These are phyloP conservation scores for Plagodis dolabraria DNA, from an alignment of 2,888 invertebrate genomes.

Conservation along the genomic window DNA sequence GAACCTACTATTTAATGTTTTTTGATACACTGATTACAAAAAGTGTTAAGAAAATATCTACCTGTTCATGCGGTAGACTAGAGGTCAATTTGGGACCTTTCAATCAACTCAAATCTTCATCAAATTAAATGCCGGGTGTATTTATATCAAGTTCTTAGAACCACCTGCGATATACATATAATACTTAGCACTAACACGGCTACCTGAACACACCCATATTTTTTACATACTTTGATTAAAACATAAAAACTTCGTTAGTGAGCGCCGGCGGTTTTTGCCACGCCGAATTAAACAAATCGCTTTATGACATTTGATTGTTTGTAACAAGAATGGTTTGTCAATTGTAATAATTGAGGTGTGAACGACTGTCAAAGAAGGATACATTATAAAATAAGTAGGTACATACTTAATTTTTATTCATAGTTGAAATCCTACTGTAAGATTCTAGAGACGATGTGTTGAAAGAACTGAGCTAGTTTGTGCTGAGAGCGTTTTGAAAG, in stretches of 20 bases:
- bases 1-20: too few relatives aligned
- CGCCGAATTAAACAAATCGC: conserved; percentile 55
- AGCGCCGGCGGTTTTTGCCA: conserved; percentile 23
- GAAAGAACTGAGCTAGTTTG: too few relatives aligned
- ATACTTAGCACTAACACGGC: conserved; percentile 25
- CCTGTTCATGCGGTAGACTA: conserved; percentile 16
- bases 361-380: conserved; percentile 6
- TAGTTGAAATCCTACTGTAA: too few relatives aligned
- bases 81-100: conserved; percentile 50
- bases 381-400: too few relatives aligned
- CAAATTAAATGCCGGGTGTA: conserved; percentile 50
- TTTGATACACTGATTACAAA: too few relatives aligned
- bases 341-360: conserved; percentile 44
- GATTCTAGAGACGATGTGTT: too few relatives aligned
- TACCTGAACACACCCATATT: conserved; percentile 32
- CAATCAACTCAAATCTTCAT: conserved; percentile 52
- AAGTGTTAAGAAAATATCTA: too few relatives aligned
- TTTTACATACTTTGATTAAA: conserved; percentile 17
- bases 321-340: conserved; percentile 54
- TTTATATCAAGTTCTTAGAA: conserved; percentile 43
- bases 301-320: conserved; percentile 75
- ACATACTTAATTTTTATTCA: too few relatives aligned
- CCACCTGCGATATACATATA: conserved; percentile 31
- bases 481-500: too few relatives aligned
- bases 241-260: conserved; percentile 30